Conservation (phyloP, 2,797 vertebrate species). For the Macrochelys suwanniensis region DNA sequence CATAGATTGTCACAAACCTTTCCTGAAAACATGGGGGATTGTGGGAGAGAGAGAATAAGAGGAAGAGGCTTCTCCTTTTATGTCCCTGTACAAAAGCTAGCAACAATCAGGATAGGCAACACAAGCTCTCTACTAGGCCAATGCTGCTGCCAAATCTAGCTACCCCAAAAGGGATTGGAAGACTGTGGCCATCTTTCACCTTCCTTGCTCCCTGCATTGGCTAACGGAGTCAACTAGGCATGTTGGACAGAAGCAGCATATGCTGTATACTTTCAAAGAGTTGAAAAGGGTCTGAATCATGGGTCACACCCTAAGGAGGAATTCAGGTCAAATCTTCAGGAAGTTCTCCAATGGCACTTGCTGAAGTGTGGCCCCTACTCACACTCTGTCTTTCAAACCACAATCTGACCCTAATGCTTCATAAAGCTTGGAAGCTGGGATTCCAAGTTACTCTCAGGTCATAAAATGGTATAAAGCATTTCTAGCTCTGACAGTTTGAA, state of each 20-base stretch:
- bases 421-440: neutral
- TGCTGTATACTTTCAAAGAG: neutral
- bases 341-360: neutral
- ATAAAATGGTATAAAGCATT: neutral
- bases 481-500: neutral
- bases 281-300: neutral
- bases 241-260: neutral
- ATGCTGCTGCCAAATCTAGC: neutral
- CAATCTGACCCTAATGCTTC: neutral
- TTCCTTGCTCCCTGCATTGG: neutral
- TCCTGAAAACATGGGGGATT: neutral
- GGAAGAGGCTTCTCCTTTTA: neutral
- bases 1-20: neutral
- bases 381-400: neutral
- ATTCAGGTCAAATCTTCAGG: neutral
- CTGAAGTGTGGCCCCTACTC: neutral
- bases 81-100: neutral
- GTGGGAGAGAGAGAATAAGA: neutral
- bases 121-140: neutral
- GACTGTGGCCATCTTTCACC: neutral
- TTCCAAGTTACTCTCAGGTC: neutral
- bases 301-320: neutral
- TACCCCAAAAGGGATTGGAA: neutral
- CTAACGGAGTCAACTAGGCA: neutral
- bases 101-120: neutral